Evolutionary conservation across 1,140 invertebrate species (phyloP), one percentile per base, ranked within the genome.

Genomic region (Andrena cerasifolii): DNA sequence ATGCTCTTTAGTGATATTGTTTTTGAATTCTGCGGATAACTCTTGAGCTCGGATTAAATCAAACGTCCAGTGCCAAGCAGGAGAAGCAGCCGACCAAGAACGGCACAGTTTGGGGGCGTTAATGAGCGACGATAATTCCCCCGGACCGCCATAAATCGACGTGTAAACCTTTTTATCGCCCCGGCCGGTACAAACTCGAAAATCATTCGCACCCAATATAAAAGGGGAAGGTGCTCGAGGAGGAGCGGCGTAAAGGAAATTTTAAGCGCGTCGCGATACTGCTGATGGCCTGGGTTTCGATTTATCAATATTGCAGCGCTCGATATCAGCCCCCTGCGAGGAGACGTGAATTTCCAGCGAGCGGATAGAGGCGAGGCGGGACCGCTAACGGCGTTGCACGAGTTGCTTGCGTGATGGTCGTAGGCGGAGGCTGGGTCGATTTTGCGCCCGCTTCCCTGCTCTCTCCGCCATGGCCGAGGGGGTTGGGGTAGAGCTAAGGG

Each of bases 281-380:
- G 21, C 36, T 21, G 7, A n/a, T 16, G 54, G 3, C 28, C 10
- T n/a, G 26, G 26, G 40, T 61, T 65, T 45, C 71, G 49, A 84
- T 84, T 74, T 81, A 81, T 84, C 80, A 81, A 81, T 81, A 81
- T 84, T 63, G 40, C 79, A 63, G 63, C 61, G 75, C 82, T 81
- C 82, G 83, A 84, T 79, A 85, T 63, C 68, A 66, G 45, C 47
- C 51, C 62, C 70, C 56, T 68, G 67, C 21, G 71, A 84, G 74
- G 45, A 51, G 40, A 76, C 45, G 73, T 84, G 83, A 83, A 83
- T 75, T 79, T 75, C 47, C 63, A 21, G 18, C 8, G 21, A 14
- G 10, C 31, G 40, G 40, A 67, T 71, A 73, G 18, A 73, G 24
- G 47, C 58, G 58, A 51, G 31, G 45, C 33, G 71, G 62, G 66